Base-by-base conservation (phyloP, 2,888 invertebrate genomes). In the Nemurella pictetii region DNA sequence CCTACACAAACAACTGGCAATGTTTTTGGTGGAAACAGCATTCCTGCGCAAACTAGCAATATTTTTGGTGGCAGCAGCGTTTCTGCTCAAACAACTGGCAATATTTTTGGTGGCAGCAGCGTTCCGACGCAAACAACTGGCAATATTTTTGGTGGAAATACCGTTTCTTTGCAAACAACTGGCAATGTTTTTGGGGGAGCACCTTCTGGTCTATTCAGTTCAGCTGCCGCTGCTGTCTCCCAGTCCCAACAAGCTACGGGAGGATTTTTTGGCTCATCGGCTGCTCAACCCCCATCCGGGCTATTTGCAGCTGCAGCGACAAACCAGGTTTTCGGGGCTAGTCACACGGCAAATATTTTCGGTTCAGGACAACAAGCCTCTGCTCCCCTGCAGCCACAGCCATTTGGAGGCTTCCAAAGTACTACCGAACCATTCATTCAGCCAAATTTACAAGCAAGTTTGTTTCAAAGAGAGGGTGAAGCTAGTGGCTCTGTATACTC, bases 321-420 rank as follows among this genome's bases (percentile, higher is more conserved):
- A 9, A 26, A 26, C 27, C 12, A 26, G 1, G 28, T 25, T 9
- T 75, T 75, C 5, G 75, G 26, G 12, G 20, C 55, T 20, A 55
- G 55, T 78, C 78, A 77, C 77, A 27, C 77, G 77, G 25, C 77
- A 0, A 77, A 26, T 9, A 77, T 77, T 26, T 77, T 77, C 27
- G 77, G 77, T 2, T 0, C 77, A 26, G 0, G 25, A 0, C 1
- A 28, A 26, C 12, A 12, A 81, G n/a, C 80, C 15, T 27, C 80
- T 26, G 80, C 36, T 81, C 35, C 35, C 2, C 77, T 27, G 77
- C 25, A 26, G 15, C 7, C 32, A 0, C 4, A 20, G 35, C 1
- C 28, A 15, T 78, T 78, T n/a, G 30, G 30, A 78, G 27, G 27
- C 28, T 75, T 75, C 75, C 27, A n/a, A 9, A 75, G 75, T 26